Evolutionary conservation across 2,797 vertebrate genomes (phyloP), one percentile per base, ranked within the genome.

Genomic region (Arctocebus calabarensis): DNA sequence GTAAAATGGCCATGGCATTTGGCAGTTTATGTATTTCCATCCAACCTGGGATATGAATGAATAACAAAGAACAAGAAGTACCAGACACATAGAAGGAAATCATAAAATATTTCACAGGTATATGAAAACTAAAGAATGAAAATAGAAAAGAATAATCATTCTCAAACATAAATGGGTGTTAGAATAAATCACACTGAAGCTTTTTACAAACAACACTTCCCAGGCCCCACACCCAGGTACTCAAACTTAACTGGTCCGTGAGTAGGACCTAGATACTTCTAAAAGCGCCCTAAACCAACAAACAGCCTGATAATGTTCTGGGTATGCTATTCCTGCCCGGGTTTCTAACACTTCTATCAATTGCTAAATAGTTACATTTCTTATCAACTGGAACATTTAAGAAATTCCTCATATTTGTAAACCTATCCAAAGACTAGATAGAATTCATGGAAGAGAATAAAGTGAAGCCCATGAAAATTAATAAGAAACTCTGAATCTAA

Each of bases 321-420:
- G 29, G 22, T 59, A 29, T 43, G 75, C 25, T 86, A 70, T 32
- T 83, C 20, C 14, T 83, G 11, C 68, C 29, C 71, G 32, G 34
- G 16, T 77, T 86, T 87, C 70, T 71, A 87, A 94, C 70, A 84
- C 20, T 70, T 87, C 17, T 83, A 48, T 87, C 55, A 55, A 20
- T n/a, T 70, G 83, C 52, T 71, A 14, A 62, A 55, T 71, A 27
- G 12, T 70, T 83, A 11, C 43, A 45, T 70, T 75, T 90, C 61
- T 83, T 52, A n/a, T 64, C 16, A 93, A 74, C n/a, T 55, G 40
- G 62, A 90, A 64, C 3, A 52, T 77, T 74, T 16, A 90, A 83
- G 61, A 87, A 90, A 90, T 55, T 17, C 61, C 55, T 9, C 37
- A 81, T 10, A 57, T 74, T 22, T 43, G 55, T 85, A 74, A 81